Evolutionary conservation across 2,797 vertebrate species (phyloP).

Genomic region (Sebastes jordani): DNA sequence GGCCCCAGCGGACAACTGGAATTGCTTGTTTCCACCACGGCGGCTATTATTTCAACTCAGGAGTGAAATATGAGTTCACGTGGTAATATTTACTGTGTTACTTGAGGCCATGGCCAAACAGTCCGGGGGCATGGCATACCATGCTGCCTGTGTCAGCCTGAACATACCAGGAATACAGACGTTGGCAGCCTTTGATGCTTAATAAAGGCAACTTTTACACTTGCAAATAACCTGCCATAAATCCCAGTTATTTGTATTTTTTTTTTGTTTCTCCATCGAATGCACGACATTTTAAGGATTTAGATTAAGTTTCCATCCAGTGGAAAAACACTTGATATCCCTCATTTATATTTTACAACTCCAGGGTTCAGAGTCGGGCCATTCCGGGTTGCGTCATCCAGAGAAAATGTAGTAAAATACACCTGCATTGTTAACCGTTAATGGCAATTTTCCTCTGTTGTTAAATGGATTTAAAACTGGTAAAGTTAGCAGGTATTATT

Average conservation of each 20-base stretch:
- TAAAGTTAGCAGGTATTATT: not conserved
- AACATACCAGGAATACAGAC: conserved; percentile 6
- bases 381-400: not conserved
- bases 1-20: conserved; percentile 58
- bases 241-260: not conserved
- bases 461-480: not conserved
- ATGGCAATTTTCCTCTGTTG: not conserved
- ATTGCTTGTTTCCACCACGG: conserved; percentile 62
- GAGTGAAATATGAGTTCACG: conserved; percentile 57
- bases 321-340: not conserved
- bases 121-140: not conserved
- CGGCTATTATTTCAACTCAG: conserved; percentile 55
- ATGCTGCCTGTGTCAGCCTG: conserved; percentile 6
- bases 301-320: not conserved
- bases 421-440: conserved; percentile 39
- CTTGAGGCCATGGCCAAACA: conserved; percentile 44
- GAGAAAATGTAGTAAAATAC: conserved; percentile 16
- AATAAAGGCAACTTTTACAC: not conserved
- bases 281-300: not conserved
- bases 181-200: not conserved
- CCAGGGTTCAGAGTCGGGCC: not conserved
- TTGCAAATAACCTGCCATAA: not conserved
- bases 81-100: conserved; percentile 50
- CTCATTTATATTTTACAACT: not conserved
- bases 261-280: not conserved